A percentile compares a stretch with the other conserved stretches of the same genome.
Conservation (phyloP, 92 coral and sea anemone species). For the Parazoanthus darwini region DNA sequence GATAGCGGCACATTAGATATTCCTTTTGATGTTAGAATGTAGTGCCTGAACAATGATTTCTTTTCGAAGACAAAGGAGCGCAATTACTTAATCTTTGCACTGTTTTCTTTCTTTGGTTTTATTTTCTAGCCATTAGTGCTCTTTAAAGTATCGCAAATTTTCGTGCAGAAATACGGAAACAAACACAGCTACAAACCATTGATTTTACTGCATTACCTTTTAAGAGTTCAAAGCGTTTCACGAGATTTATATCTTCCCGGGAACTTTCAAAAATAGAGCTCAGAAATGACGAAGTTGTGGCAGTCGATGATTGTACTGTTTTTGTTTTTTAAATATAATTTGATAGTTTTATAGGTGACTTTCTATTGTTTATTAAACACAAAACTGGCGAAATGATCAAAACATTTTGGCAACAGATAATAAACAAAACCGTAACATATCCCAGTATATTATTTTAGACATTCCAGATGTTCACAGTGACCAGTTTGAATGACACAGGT, state of each 20-base stretch:
- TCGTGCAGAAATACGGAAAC: background rate
- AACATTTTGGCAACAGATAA: slow-evolving; percentile 12
- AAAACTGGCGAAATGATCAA: slow-evolving; percentile 7
- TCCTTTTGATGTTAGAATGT: slow-evolving; percentile 76
- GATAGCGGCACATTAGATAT: slow-evolving; percentile 66
- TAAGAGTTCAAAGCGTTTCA: background rate
- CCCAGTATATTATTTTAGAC: background rate
- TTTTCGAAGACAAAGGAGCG: slow-evolving; percentile 70
- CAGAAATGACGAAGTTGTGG: background rate
- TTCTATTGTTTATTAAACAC: slow-evolving; percentile 26
- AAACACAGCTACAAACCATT: background rate
- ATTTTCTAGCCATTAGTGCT: background rate
- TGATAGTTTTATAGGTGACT: slow-evolving; percentile 18
- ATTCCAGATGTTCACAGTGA: slow-evolving; percentile 11
- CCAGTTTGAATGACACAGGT: slow-evolving; percentile 3
- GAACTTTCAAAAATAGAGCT: background rate
- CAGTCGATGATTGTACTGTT: slow-evolving; percentile 1
- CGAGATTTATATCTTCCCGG: background rate
- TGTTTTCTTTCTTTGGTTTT: slow-evolving; percentile 51
- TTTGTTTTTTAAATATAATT: background rate
- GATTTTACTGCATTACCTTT: background rate
- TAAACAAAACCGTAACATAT: slow-evolving; percentile 12
- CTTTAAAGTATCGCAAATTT: background rate
- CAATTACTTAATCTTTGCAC: slow-evolving; percentile 80
- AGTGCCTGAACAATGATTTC: slow-evolving; percentile 66